These are phyloP conservation scores for Onychomys torridus DNA, from an alignment of 2,797 vertebrate genomes.

Conservation along the genomic window DNA sequence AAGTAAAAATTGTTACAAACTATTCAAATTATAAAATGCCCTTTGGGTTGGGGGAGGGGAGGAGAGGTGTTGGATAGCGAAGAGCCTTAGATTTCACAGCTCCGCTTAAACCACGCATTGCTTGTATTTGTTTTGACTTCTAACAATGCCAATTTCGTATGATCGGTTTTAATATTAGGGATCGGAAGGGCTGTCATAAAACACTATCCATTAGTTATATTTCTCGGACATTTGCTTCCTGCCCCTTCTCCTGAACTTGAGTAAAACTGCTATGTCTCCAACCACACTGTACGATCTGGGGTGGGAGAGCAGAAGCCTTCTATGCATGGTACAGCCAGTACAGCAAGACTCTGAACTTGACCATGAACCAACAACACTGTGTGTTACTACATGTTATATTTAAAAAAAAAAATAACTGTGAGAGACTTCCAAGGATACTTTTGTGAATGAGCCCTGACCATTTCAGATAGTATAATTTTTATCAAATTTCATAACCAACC, in stretches of 20 bases:
- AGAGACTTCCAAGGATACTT: neutral
- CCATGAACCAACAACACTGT: neutral
- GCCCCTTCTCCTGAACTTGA: neutral
- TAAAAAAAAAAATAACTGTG: neutral
- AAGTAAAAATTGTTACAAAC: neutral
- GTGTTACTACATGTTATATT: neutral
- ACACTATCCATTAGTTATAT: neutral
- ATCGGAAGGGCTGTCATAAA: neutral
- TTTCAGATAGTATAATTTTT: neutral
- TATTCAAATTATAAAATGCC: neutral
- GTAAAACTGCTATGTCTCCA: neutral
- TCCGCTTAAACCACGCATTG: neutral
- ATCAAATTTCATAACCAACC: neutral
- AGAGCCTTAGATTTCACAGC: neutral
- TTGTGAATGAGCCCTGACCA: neutral
- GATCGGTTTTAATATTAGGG: neutral
- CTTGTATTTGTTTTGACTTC: neutral
- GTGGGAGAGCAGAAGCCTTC: neutral
- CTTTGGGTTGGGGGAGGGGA: fast-evolving
- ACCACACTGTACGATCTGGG: neutral
- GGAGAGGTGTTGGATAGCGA: neutral
- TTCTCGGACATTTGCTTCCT: neutral
- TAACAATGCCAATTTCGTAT: neutral
- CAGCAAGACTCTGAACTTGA: neutral
- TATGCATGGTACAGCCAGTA: fast-evolving